Evolutionary conservation across 1,140 invertebrate genomes (phyloP), one percentile per base, ranked within the genome.

Genomic region (Drosophila orosa): DNA sequence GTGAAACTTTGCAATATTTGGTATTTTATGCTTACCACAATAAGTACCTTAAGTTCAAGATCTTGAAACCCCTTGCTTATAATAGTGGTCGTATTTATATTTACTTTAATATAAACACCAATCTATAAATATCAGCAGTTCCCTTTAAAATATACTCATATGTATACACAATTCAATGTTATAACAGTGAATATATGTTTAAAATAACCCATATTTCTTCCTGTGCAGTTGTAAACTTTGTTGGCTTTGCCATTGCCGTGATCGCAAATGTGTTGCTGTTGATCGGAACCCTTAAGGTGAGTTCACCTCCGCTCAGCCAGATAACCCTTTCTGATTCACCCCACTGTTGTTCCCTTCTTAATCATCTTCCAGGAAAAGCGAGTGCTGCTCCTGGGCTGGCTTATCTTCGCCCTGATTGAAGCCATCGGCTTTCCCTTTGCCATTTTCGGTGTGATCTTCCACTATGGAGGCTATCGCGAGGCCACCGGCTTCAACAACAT

Each of bases 381-480:
- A 7, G 5, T 59, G 4, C 55, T 87, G 19, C 73, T 90, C 7
- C 17, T 50, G 12, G 54, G 74, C 24, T 90, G 87, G 87, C 45
- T 90, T 12, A 75, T 90, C 10, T 83, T 52, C 12, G 87, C 75
- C 13, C 13, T 67, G 5, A 1, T 90, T 1, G 13, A 67, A 15
- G 77, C 59, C 37, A 83, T 90, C 12, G 44, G 60, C 24, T 90
- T 87, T 55, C 87, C 87, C 7, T 61, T 90, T 44, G 79, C 82
- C 19, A 8, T 90, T 5, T 60, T 90, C 3, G 87, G 87, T 4
- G 66, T 71, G 3, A 90, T 90, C 29, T 91, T 90, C 58, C 78
- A 87, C 39, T 90, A 76, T 22, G 87, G 87, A 12, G 80, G 78
- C 13, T 90, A 84, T 39, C 83, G 87, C 2, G 77, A 83, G 33